A percentile compares a stretch with the other conserved stretches of the same genome.
phyloP scores from a whole-genome alignment of 1,140 invertebrate species.

The Diabrotica undecimpunctata region DNA sequence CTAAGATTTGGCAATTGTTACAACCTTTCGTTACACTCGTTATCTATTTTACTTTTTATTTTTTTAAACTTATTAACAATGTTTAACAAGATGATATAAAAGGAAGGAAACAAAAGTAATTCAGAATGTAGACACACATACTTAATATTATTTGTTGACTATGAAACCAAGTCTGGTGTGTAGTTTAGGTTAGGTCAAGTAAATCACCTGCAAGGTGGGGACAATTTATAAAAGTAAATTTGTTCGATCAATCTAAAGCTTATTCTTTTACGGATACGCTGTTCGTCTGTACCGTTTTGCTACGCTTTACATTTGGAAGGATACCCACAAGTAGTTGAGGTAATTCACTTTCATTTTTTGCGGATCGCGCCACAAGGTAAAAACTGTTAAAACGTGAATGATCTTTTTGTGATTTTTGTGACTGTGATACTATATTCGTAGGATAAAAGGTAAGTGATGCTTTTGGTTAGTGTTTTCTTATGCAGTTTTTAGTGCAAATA shows the following conservation, averaged over 20 bases:
- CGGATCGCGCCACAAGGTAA: background rate
- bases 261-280: background rate
- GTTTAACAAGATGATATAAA: no score
- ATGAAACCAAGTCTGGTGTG: background rate
- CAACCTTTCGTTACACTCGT: no score
- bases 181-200: conserved; percentile 12
- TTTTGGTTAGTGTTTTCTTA: background rate
- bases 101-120: no score
- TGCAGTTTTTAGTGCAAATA: no score
- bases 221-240: conserved; percentile 12
- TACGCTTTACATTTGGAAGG: background rate
- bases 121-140: no score
- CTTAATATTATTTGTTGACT: no score
- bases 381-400: background rate
- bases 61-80: no score
- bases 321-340: background rate
- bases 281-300: background rate
- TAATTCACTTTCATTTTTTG: conserved; percentile 12
- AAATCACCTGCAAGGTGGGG: conserved; percentile 3
- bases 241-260: conserved; percentile 4
- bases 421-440: background rate
- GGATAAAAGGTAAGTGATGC: conserved; percentile 10
- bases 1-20: no score
- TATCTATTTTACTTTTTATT: no score
- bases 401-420: conserved; percentile 10